Evolutionary conservation across 2,797 vertebrate species (phyloP).

Genomic region (Sebastes matsubarae): DNA sequence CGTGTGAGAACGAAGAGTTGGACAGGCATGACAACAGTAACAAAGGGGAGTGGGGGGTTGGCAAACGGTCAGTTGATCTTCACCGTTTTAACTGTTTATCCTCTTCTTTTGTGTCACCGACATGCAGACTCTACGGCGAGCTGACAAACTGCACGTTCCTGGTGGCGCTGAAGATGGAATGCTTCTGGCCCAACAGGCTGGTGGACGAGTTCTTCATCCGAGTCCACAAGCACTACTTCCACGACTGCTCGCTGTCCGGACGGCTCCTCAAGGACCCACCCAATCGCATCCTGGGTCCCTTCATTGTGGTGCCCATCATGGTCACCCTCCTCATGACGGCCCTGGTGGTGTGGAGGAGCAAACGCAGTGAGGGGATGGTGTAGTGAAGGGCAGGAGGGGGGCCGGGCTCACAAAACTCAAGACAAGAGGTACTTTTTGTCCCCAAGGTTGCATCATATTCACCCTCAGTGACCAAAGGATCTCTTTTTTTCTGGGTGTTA

Average conservation of each 20-base stretch:
- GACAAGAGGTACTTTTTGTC: conserved; percentile 15
- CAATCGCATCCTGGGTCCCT: conserved; percentile 87
- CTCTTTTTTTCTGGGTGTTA: conserved; percentile 18
- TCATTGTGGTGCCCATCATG: conserved; percentile 89
- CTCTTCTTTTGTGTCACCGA: conserved; percentile 7
- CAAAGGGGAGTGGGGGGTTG: not conserved
- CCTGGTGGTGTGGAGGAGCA: conserved; percentile 95
- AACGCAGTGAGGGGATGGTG: conserved; percentile 90
- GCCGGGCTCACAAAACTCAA: not conserved
- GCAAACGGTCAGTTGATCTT: not conserved
- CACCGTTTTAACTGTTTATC: not conserved
- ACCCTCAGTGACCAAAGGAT: conserved; percentile 43
- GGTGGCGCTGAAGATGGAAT: conserved; percentile 83
- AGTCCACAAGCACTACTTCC: conserved; percentile 90
- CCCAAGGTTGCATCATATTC: not conserved
- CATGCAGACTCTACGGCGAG: conserved; percentile 87
- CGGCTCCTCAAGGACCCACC: conserved; percentile 89
- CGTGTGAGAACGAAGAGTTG: not conserved
- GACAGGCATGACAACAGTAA: not conserved
- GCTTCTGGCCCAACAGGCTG: conserved; percentile 92
- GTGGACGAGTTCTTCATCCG: conserved; percentile 93
- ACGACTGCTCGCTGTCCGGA: conserved; percentile 87
- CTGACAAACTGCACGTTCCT: conserved; percentile 91
- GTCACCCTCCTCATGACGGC: conserved; percentile 92
- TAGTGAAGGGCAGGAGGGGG: conserved; percentile 64